A percentile compares a stretch with the other conserved stretches of the same genome.
Conservation (phyloP, 1,140 invertebrate genomes). For the Artemia franciscana region DNA sequence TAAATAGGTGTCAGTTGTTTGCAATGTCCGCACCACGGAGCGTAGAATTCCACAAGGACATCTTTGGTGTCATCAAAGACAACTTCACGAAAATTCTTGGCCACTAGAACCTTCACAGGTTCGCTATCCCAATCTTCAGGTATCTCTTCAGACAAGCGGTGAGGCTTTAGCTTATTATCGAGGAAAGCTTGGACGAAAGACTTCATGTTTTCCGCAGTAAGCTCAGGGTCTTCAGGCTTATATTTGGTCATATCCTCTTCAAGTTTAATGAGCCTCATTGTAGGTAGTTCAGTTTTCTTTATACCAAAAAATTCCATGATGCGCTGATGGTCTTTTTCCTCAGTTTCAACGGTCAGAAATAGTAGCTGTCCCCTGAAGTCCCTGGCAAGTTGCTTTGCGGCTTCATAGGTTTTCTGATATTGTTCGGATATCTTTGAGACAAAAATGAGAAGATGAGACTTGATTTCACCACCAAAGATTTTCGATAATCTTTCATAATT, state of each 20-base stretch:
- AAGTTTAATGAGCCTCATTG: slow-evolving; percentile 73
- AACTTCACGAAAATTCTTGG: slow-evolving; percentile 87
- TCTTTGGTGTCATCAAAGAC: slow-evolving; percentile 67
- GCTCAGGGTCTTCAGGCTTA: slow-evolving; percentile 59
- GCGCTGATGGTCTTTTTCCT: slow-evolving; percentile 82
- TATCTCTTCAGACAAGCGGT: slow-evolving; percentile 75
- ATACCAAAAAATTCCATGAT: slow-evolving; percentile 99
- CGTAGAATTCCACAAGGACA: slow-evolving; percentile 97
- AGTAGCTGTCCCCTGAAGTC: slow-evolving; percentile 65
- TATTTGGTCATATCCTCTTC: slow-evolving; percentile 97
- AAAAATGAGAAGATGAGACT: slow-evolving; percentile 85
- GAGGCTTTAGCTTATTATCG: slow-evolving; percentile 74
- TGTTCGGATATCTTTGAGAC: slow-evolving; percentile 59
- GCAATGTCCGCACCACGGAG: slow-evolving; percentile 93
- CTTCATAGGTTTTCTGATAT: slow-evolving; percentile 34
- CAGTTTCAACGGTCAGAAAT: slow-evolving; percentile 83
- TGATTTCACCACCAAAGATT: slow-evolving; percentile 94
- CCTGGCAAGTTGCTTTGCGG: slow-evolving; percentile 52
- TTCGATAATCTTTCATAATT: slow-evolving; percentile 86
- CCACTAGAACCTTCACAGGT: slow-evolving; percentile 81
- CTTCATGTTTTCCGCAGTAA: slow-evolving; percentile 48
- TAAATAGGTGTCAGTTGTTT: slow-evolving; percentile 90
- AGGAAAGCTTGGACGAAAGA: slow-evolving; percentile 67
- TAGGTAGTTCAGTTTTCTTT: slow-evolving; percentile 72
- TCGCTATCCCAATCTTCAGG: slow-evolving; percentile 92